Evolutionary conservation across 64 coral and sea anemone species (phyloP).

Genomic region (Montipora capricornis): DNA sequence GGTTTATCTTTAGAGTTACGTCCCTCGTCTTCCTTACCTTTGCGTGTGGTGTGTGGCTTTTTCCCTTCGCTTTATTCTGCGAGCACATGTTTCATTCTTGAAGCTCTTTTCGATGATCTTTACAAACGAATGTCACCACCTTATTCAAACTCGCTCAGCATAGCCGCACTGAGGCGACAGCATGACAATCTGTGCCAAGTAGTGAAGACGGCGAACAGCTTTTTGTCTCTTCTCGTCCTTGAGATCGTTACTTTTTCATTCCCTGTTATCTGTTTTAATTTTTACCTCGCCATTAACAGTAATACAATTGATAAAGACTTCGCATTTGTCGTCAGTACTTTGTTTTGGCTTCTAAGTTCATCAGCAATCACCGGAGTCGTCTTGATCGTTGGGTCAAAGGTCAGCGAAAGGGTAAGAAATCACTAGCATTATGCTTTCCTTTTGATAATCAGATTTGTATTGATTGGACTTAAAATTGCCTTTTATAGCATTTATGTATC

Average conservation of each 20-base stretch:
- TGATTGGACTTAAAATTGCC: too few relatives aligned
- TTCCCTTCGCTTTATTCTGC: background rate
- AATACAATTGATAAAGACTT: background rate
- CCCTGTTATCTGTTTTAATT: background rate
- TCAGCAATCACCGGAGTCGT: background rate
- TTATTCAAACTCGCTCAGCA: background rate
- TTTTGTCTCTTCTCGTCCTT: background rate
- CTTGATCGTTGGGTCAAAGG: background rate
- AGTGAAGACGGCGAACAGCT: background rate
- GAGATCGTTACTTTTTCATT: background rate
- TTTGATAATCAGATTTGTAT: too few relatives aligned
- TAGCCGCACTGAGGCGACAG: background rate
- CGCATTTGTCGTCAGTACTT: background rate
- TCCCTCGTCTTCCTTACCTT: background rate
- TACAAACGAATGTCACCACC: background rate
- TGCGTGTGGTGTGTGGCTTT: constrained; percentile 8
- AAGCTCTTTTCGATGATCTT: constrained; percentile 7
- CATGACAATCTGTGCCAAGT: background rate
- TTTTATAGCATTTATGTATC: too few relatives aligned
- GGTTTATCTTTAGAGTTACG: background rate
- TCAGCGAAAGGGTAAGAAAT: constrained; percentile 20
- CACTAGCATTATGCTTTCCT: too few relatives aligned
- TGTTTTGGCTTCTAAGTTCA: background rate
- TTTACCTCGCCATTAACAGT: background rate
- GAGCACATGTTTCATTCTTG: constrained; percentile 17